Conservation (phyloP, 1,140 invertebrate species). For the Megathymus violae region DNA sequence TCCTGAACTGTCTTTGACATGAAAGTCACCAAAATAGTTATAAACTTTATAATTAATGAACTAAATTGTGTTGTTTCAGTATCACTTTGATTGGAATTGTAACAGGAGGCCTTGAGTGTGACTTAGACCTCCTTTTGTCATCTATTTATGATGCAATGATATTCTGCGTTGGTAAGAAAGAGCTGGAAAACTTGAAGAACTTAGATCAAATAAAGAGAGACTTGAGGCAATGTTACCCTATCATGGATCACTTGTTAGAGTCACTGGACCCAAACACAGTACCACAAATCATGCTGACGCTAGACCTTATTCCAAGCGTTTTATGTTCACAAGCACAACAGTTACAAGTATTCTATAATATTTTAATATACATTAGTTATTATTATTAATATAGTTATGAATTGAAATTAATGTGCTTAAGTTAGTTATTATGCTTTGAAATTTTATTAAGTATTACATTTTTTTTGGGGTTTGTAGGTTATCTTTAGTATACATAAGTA, state of each 20-base stretch:
- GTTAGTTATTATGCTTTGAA: no score
- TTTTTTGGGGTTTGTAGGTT: no score
- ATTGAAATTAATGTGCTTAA: no score
- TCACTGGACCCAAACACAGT: constrained; percentile 87
- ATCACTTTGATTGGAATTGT: constrained; percentile 87
- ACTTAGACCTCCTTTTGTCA: constrained; percentile 87
- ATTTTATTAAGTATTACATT: no score
- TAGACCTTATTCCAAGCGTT: constrained; percentile 87
- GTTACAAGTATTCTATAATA: constrained; percentile 89
- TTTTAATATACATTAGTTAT: no score
- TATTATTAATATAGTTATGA: no score
- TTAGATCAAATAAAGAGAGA: constrained; percentile 92
- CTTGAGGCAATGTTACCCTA: constrained; percentile 88
- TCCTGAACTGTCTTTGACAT: no score
- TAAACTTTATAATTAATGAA: no score
- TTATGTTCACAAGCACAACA: constrained; percentile 88
- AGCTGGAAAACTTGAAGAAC: constrained; percentile 89
- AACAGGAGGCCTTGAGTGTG: constrained; percentile 85
- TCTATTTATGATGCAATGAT: constrained; percentile 90
- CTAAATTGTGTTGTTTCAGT: constrained; percentile 64
- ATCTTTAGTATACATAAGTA: no score
- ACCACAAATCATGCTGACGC: constrained; percentile 84
- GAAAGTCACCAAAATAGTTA: no score
- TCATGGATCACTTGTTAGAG: constrained; percentile 90
- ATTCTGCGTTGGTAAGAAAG: constrained; percentile 90